Base-by-base conservation (phyloP, 2,888 invertebrate species). In the Dermolepida albohirtum region DNA sequence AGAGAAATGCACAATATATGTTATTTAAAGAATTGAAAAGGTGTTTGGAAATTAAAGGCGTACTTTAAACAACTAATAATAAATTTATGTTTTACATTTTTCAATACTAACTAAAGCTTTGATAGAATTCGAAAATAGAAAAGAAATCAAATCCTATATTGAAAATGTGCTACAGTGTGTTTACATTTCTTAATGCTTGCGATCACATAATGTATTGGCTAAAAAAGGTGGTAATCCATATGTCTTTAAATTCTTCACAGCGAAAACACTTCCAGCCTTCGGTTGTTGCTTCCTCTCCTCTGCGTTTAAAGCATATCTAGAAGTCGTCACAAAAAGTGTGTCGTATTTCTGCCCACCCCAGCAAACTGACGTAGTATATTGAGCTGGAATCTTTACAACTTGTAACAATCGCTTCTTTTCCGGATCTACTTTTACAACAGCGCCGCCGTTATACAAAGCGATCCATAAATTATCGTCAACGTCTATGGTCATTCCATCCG, bases 391-490 rank as follows among this genome's bases (percentile, higher is more conserved):
- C 11, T 84, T 76, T 7, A 90, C 76, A 12, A 79, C 76, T 67
- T 82, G 80, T 27, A 89, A 71, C 29, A 88, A 74, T 71, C 82
- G 78, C 8, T 85, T 84, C 5, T 80, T 81, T 49, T 65, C 77
- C 1, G 87, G 84, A 76, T 87, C 80, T 0, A 87, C 82, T 47
- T 86, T 82, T 6, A 88, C 72, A 2, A 93, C 89, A 79, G 88
- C 86, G 70, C 88, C 87, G 10, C 90, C 92, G 67, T 85, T 84
- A 76, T 83, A 89, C 64, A 89, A 82, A 1, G 90, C 90, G 6
- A 94, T 86, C 93, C 94, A 95, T 14, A 95, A 83, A 78, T 93
- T 92, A 41, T 89, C 93, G 65, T 91, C 88, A 2, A 84, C 84
- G 77, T 95, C 94, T 57, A 93, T 92, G 0, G 93, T 92, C 93